Conservation (phyloP, 2,113 vertebrate species). For the Psittacula cyanocephala region DNA sequence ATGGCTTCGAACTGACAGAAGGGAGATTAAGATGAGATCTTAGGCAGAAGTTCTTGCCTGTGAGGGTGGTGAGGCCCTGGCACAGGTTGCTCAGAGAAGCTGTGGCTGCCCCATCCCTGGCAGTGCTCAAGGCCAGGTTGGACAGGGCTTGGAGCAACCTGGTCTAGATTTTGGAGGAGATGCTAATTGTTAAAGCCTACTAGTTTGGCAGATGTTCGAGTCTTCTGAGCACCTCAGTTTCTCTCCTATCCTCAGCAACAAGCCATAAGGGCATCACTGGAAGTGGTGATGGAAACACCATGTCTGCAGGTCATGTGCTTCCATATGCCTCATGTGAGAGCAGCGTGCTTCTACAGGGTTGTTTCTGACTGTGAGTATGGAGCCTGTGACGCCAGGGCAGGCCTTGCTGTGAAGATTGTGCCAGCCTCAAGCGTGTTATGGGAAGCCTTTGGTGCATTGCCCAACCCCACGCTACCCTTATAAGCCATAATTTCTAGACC, state of each 20-base stretch:
- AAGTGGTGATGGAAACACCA: neutral
- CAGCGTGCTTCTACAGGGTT: accelerated
- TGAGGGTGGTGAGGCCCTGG: neutral
- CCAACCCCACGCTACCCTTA: accelerated
- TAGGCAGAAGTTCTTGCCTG: neutral
- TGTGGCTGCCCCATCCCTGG: neutral
- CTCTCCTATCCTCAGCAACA: neutral
- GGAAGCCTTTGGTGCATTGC: neutral
- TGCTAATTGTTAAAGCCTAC: neutral
- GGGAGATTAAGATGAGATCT: neutral
- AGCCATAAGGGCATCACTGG: neutral
- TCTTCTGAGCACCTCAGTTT: neutral
- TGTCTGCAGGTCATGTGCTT: accelerated
- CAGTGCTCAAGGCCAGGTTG: neutral
- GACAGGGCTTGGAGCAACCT: neutral
- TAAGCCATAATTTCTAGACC: neutral
- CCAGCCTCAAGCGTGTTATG: neutral
- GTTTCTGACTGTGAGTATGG: neutral
- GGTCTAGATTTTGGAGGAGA: neutral
- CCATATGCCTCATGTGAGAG: neutral
- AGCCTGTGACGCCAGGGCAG: accelerated
- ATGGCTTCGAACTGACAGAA: neutral
- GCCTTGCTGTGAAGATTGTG: no score
- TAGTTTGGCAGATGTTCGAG: neutral
- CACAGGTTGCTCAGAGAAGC: neutral